Evolutionary conservation across 2,888 invertebrate genomes (phyloP).

Genomic region (Trichogramma dendrolimi): DNA sequence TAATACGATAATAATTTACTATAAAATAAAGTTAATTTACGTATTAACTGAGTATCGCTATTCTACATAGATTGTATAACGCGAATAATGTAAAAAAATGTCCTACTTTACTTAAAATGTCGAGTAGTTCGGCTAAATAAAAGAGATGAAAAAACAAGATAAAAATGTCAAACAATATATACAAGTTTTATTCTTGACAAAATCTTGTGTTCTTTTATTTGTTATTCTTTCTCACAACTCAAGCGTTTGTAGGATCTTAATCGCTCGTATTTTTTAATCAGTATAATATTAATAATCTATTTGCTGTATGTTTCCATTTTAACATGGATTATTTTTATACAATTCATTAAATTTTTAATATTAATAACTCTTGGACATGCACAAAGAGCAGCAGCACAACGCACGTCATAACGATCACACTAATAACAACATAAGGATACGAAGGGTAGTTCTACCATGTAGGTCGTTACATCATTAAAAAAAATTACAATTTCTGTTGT

Average conservation of each 20-base stretch:
- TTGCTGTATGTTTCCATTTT: too few relatives aligned
- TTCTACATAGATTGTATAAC: conserved; percentile 24
- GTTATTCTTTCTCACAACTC: conserved; percentile 21
- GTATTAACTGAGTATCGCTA: conserved; percentile 33
- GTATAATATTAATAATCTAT: too few relatives aligned
- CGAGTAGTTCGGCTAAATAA: conserved; percentile 24
- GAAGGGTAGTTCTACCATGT: too few relatives aligned
- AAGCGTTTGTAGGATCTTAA: conserved; percentile 5
- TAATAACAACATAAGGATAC: too few relatives aligned
- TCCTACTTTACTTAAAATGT: conserved; percentile 18
- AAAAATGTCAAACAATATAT: conserved; percentile 28
- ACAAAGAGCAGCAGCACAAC: conserved; percentile 18
- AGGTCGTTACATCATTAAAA: conserved; percentile 24
- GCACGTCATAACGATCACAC: background rate
- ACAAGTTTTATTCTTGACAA: conserved; percentile 10
- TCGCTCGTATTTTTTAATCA: too few relatives aligned
- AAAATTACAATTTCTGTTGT: conserved; percentile 7
- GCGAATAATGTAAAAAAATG: conserved; percentile 27
- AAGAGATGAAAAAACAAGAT: conserved; percentile 25
- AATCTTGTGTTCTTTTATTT: conserved; percentile 28
- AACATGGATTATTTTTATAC: conserved; percentile 16
- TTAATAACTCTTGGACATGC: conserved; percentile 20
- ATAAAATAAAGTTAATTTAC: conserved; percentile 33
- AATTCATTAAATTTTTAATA: conserved; percentile 10
- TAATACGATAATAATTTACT: conserved; percentile 35